Evolutionary conservation across 1,140 invertebrate genomes (phyloP).

Genomic region (Pogonomyrmex californicus): DNA sequence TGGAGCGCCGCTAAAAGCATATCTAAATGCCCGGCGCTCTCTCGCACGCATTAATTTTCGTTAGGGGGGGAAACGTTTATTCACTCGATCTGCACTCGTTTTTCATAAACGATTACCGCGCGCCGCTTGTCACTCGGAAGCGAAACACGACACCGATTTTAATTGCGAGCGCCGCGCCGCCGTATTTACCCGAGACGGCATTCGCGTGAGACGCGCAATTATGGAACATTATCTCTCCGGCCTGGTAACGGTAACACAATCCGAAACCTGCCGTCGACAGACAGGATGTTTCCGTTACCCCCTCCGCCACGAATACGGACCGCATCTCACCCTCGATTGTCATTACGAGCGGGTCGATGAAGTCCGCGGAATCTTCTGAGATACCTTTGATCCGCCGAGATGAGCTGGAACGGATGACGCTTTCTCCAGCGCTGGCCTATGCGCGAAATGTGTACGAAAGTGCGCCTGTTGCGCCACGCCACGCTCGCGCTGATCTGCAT

Average conservation of each 20-base stretch:
- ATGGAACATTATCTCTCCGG: constrained; percentile 13
- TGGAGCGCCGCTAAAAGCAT: constrained; percentile 10
- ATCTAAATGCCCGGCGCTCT: not conserved
- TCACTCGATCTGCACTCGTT: not conserved
- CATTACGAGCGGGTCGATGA: not conserved
- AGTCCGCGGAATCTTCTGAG: not conserved
- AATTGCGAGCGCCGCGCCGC: not conserved
- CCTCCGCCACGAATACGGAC: not conserved
- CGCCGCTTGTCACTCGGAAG: constrained; percentile 5
- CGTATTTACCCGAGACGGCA: not conserved
- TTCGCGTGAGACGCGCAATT: not conserved
- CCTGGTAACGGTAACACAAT: constrained; percentile 1
- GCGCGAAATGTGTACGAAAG: not conserved
- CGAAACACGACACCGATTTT: constrained; percentile 26
- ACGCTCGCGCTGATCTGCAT: not conserved
- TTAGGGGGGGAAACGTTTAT: not conserved
- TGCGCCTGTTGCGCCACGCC: constrained; percentile 35
- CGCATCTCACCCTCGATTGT: not conserved
- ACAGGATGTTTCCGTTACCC: not conserved
- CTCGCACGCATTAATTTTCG: constrained; percentile 23
- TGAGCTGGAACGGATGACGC: not conserved
- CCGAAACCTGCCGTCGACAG: not conserved
- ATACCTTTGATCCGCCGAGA: not conserved
- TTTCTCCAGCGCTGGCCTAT: not conserved
- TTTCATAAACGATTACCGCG: not conserved